phyloP scores from a whole-genome alignment of 2,888 invertebrate genomes.

The Torymus tubicola region DNA sequence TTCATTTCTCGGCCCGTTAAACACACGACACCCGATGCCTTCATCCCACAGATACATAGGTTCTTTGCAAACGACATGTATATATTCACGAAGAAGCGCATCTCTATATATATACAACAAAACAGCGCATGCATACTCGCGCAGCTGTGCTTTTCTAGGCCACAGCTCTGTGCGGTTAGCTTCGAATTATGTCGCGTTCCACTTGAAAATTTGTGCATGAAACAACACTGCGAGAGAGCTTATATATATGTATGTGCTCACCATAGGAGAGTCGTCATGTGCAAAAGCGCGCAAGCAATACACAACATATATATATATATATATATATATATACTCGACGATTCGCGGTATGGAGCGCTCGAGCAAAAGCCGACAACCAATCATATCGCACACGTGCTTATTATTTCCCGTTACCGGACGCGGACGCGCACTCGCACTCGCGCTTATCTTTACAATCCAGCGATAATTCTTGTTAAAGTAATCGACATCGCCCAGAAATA shows the following conservation, averaged over 20 bases:
- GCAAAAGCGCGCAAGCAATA: too few species aligned
- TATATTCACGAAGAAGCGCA: too few species aligned
- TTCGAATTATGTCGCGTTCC: slow-evolving; percentile 51
- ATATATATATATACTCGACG: background rate
- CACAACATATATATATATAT: too few species aligned
- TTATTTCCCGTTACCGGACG: slow-evolving; percentile 60
- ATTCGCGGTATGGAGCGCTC: slow-evolving; percentile 7
- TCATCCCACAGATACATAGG: too few species aligned
- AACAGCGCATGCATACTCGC: too few species aligned
- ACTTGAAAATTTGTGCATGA: slow-evolving; percentile 52
- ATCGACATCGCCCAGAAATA: slow-evolving; percentile 40
- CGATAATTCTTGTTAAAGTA: slow-evolving; percentile 50
- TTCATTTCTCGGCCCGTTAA: too few species aligned
- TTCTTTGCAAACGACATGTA: too few species aligned
- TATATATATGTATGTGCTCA: background rate
- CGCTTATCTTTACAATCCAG: slow-evolving; percentile 39
- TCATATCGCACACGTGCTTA: slow-evolving; percentile 61
- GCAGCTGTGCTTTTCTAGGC: slow-evolving; percentile 32
- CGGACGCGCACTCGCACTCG: background rate
- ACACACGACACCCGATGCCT: too few species aligned
- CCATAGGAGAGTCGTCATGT: too few species aligned
- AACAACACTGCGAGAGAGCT: background rate
- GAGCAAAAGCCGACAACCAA: slow-evolving; percentile 57
- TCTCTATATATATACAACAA: too few species aligned
- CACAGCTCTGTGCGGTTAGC: slow-evolving; percentile 36